Evolutionary conservation across 2,113 vertebrate species (phyloP), one percentile per base, ranked within the genome.

Genomic region (Corynorhinus townsendii): DNA sequence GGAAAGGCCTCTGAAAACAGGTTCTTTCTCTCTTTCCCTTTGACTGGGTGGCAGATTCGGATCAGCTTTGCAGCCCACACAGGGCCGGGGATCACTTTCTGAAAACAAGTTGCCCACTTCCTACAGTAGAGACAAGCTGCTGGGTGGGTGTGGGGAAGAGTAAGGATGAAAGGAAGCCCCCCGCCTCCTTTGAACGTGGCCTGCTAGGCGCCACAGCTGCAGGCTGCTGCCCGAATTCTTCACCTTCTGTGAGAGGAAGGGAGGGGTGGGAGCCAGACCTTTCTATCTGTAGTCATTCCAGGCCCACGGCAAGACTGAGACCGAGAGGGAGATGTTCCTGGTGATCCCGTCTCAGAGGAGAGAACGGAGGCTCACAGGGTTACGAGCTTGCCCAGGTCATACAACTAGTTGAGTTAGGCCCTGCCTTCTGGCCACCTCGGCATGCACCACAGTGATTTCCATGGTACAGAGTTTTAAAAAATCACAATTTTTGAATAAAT

Each of bases 21-120:
- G 64, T 88, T 52, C 71, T 90, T 90, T 96, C 90, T 97, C 38
- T 95, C 91, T 97, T 95, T 97, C 95, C 87, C 71, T 98, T 97
- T 98, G 97, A 98, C 94, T 94, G 9, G 89, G 90, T 84, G 90
- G 28, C 33, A 96, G 92, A 86, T 97, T 97, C 75, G 0, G 77
- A 95, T 95, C 62, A 52, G 92, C 59, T 28, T 3, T 33, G 54
- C 45, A 71, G 90, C 95, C 95, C 93, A 76, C 83, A 45, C 1
- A 8, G 89, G 45, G 66, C 72, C 0, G 80, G 97, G 97, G 97
- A 96, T 95, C 91, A 94, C 97, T 87, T 97, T 96, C 90, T 95
- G 96, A 98, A 97, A 98, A 97, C 96, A 96, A 92, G 92, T 89
- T 90, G 52, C 96, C 95, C 94, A 95, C 97, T 97, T 96, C 85